A percentile compares a stretch with the other conserved stretches of the same genome.
Conservation (phyloP, 2,113 vertebrate genomes). For the Mystacornis crossleyi region DNA sequence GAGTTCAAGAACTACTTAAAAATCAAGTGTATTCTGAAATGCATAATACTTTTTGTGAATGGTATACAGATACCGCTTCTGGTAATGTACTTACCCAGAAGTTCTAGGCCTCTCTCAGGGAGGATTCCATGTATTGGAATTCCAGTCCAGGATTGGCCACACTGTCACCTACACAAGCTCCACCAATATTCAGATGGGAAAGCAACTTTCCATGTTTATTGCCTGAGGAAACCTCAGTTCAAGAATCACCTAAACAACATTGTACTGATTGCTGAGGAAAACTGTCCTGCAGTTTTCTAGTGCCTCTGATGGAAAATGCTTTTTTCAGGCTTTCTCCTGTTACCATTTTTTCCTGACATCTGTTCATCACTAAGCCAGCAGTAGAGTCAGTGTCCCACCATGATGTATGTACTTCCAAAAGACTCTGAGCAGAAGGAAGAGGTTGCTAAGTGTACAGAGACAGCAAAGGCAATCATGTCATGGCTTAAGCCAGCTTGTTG, state of each 20-base stretch:
- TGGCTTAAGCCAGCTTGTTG: conserved; percentile 1
- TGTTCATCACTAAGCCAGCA: neutral
- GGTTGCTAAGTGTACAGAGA: neutral
- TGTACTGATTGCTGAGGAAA: neutral
- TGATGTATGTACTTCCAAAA: neutral
- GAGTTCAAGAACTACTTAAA: neutral
- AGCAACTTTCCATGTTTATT: neutral
- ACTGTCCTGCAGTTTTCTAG: neutral
- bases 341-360: neutral
- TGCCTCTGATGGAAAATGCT: neutral
- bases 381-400: neutral
- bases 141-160: neutral
- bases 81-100: neutral
- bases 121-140: neutral
- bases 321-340: neutral
- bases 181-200: neutral
- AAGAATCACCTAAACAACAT: neutral
- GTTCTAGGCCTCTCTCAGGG: neutral
- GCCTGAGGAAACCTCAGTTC: neutral
- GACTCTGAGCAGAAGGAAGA: neutral
- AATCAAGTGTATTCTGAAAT: neutral
- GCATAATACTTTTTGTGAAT: neutral
- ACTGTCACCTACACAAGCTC: neutral
- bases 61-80: neutral
- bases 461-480: neutral